Evolutionary conservation across 2,888 invertebrate genomes (phyloP), one percentile per base, ranked within the genome.

Genomic region (Caenorhabditis sulstoni): DNA sequence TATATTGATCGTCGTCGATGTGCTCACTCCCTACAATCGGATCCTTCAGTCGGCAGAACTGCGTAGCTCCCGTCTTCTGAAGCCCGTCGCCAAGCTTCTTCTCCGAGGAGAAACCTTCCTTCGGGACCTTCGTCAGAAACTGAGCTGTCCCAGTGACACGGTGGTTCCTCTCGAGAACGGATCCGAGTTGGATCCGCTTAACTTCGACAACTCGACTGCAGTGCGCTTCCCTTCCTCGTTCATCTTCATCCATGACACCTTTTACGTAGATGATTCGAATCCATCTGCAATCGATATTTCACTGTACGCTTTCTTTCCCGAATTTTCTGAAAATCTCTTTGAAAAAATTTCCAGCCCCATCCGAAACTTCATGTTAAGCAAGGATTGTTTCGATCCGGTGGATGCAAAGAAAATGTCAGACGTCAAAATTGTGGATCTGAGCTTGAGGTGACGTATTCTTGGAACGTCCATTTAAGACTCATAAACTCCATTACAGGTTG

Each of bases 221-320:
- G 62, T 68, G 20, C 47, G 41, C 5, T 84, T 71, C 53, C 85
- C 85, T 0, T 84, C 84, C 0, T 75, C 84, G 1, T 85, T 85
- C 49, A 78, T 85, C 16, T 85, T 84, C 73, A 82, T 85, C 14
- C 73, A 85, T 44, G 83, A 84, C 44, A 84, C 83, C 5, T 85
- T 85, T 50, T 85, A 84, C 53, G 77, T 85, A 0, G 85, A 85
- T 55, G 18, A 35, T 4, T 39, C 73, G 7, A n/a, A 47, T 4
- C 39, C 23, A 14, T 47, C 53, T 7, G 75, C 61, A 0, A 3
- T 20, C n/a, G 75, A 74, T 45, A 67, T 75, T 29, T 61, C 74
- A 11, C 37, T 37, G 65, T 66, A 16, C 45, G 64, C n/a, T 14
- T 0, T 23, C n/a, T 23, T 52, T 35, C 20, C 3, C 44, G 12